These are phyloP conservation scores for Solen grandis DNA, from an alignment of 1,140 invertebrate genomes.

Conservation along the genomic window DNA sequence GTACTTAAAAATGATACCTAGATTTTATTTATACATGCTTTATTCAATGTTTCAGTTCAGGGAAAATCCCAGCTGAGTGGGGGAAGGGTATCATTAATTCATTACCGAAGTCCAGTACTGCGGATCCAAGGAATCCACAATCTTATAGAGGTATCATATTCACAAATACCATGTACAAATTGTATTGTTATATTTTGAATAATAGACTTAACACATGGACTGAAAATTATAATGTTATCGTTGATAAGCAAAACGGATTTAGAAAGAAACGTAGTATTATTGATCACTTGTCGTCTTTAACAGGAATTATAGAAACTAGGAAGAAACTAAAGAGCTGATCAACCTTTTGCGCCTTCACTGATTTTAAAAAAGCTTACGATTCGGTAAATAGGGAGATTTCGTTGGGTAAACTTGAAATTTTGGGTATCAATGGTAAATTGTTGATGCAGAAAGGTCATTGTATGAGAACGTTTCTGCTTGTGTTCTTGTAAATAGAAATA, in stretches of 20 bases:
- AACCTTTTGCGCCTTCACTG: constrained; percentile 39
- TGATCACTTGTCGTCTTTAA: constrained; percentile 37
- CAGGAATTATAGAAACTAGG: constrained; percentile 24
- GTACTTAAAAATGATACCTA: constrained; percentile 17
- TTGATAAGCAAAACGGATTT: too few species aligned
- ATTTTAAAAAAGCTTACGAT: constrained; percentile 36
- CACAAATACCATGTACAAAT: too few species aligned
- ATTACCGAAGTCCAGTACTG: constrained; percentile 37
- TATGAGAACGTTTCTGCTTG: too few species aligned
- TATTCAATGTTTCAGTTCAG: constrained; percentile 25
- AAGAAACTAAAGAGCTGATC: too few species aligned
- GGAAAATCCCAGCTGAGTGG: constrained; percentile 19
- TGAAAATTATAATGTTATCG: constrained; percentile 19
- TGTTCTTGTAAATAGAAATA: too few species aligned
- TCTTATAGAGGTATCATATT: constrained; percentile 51
- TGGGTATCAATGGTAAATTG: constrained; percentile 34
- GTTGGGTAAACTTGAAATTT: constrained; percentile 16
- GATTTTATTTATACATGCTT: constrained; percentile 10
- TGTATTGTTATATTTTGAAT: too few species aligned
- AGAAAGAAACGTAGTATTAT: constrained; percentile 24
- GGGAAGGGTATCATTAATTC: constrained; percentile 44
- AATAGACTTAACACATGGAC: constrained; percentile 32
- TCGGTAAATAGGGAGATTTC: too few species aligned
- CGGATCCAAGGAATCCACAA: constrained; percentile 34
- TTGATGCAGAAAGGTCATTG: too few species aligned